Evolutionary conservation across 2,888 invertebrate species (phyloP).

Genomic region (Chaetoderma sp.): DNA sequence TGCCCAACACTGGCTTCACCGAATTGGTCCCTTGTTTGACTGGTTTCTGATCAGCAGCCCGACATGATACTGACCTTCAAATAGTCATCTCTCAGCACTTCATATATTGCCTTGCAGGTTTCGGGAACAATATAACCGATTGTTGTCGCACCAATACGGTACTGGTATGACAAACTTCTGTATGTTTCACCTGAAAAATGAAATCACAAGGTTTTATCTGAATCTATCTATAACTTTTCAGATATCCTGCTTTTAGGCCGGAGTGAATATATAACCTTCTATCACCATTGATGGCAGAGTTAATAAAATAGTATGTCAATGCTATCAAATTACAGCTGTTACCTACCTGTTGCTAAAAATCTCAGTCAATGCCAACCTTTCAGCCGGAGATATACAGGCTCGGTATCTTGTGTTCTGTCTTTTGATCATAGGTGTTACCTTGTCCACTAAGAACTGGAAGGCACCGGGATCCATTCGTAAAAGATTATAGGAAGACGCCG

Average conservation of each 20-base stretch:
- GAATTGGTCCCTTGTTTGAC: too few species aligned
- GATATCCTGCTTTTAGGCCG: too few species aligned
- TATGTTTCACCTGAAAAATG: background rate
- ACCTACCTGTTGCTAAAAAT: background rate
- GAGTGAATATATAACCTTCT: too few species aligned
- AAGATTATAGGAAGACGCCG: background rate
- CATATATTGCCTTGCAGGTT: background rate
- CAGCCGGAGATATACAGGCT: background rate
- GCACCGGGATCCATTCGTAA: background rate
- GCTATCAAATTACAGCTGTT: too few species aligned
- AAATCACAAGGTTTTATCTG: too few species aligned
- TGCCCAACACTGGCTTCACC: too few species aligned
- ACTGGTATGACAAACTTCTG: too few species aligned
- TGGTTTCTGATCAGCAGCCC: too few species aligned
- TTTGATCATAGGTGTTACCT: background rate
- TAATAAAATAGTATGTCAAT: too few species aligned
- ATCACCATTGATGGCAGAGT: too few species aligned
- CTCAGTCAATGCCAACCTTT: background rate
- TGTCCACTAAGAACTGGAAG: background rate
- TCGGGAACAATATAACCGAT: background rate
- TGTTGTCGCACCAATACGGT: too few species aligned
- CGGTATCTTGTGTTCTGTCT: background rate
- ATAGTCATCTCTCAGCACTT: background rate
- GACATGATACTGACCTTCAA: conserved; percentile 2
- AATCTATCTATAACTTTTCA: too few species aligned